Percentiles rank a stretch among this genome's conserved stretches.
These are phyloP conservation scores for Amblyornis subalaris DNA, from an alignment of 2,113 vertebrate species.

Conservation along the genomic window DNA sequence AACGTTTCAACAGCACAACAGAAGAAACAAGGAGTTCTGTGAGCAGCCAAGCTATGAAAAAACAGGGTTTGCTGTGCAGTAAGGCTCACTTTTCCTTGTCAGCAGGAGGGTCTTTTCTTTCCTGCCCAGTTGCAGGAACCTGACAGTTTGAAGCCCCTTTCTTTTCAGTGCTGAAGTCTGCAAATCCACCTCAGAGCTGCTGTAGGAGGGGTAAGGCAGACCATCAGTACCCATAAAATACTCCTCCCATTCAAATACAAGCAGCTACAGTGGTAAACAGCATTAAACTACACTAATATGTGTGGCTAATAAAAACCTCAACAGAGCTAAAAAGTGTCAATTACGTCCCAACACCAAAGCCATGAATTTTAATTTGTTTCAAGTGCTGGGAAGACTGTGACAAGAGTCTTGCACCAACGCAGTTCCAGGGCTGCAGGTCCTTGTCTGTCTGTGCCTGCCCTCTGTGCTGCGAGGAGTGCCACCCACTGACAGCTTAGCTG, in stretches of 20 bases:
- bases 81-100: neutral
- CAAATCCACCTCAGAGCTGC: neutral
- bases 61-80: neutral
- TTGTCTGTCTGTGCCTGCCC: neutral
- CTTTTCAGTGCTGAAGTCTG: neutral
- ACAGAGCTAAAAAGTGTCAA: neutral
- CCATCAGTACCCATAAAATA: fast-evolving
- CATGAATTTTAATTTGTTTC: neutral
- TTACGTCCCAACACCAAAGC: neutral
- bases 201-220: neutral
- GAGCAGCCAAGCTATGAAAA: neutral
- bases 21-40: neutral
- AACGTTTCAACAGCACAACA: neutral
- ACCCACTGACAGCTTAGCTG: neutral
- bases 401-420: fast-evolving
- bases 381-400: neutral
- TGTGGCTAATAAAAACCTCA: neutral
- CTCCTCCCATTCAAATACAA: neutral
- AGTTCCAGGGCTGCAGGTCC: neutral
- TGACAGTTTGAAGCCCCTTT: fast-evolving
- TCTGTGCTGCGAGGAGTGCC: neutral
- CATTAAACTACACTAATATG: neutral
- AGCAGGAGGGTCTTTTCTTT: neutral
- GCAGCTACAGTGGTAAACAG: neutral
- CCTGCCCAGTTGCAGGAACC: neutral